Conservation (phyloP, 2,797 vertebrate genomes). For the Anguilla pacifica region DNA sequence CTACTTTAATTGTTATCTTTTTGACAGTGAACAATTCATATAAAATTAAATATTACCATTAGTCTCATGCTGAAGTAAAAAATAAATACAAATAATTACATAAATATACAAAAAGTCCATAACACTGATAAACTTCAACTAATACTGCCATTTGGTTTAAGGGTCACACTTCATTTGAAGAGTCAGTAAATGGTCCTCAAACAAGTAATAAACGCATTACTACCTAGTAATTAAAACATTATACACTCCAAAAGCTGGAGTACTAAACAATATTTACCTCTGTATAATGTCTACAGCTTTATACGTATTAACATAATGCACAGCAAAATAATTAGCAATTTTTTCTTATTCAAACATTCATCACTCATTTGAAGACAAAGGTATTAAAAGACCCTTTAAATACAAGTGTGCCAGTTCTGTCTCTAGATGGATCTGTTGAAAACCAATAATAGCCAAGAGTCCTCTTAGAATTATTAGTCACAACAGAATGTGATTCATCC, state of each 20-base stretch:
- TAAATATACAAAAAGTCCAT: constrained; percentile 89
- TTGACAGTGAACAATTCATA: constrained; percentile 79
- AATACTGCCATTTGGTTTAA: constrained; percentile 83
- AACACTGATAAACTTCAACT: constrained; percentile 79
- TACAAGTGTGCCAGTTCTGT: constrained; percentile 56
- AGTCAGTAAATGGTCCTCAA: constrained; percentile 58
- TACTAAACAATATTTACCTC: constrained; percentile 20
- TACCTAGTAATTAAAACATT: background rate
- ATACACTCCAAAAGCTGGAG: background rate
- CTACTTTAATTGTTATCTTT: constrained; percentile 84
- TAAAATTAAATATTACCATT: constrained; percentile 88
- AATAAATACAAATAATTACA: constrained; percentile 98
- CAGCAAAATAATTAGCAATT: background rate
- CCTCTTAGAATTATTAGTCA: constrained; percentile 54
- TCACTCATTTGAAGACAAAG: constrained; percentile 41
- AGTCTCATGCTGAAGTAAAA: constrained; percentile 78
- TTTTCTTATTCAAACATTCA: constrained; percentile 29
- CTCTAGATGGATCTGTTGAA: constrained; percentile 15
- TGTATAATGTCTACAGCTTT: background rate
- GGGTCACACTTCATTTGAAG: constrained; percentile 72
- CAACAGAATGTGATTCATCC: constrained; percentile 57
- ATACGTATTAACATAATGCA: constrained; percentile 8
- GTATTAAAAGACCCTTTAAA: constrained; percentile 73
- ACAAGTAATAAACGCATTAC: background rate
- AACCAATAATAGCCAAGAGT: constrained; percentile 63